Percentiles rank a stretch among this genome's conserved stretches.
Evolutionary conservation across 2,888 invertebrate genomes (phyloP).

Genomic region (Leptinotarsa tumamoca): DNA sequence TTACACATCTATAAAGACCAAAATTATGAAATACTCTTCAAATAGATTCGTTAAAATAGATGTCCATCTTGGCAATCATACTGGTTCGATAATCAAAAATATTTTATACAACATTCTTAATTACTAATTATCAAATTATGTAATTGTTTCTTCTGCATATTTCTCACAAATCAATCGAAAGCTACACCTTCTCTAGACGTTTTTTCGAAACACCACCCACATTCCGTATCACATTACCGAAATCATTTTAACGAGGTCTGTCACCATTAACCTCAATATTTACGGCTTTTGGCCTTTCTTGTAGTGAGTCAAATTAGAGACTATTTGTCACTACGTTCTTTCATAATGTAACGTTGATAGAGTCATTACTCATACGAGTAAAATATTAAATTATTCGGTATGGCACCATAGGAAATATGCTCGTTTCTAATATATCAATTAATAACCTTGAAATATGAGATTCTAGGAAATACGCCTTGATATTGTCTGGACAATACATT

Average conservation of each 20-base stretch:
- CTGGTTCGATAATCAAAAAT: too few relatives aligned
- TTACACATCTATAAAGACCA: too few relatives aligned
- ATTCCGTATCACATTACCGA: constrained; percentile 13
- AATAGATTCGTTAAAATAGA: too few relatives aligned
- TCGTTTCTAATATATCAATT: not conserved
- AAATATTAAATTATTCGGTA: constrained; percentile 14
- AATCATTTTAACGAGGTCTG: constrained; percentile 17
- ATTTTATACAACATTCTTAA: too few relatives aligned
- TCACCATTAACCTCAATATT: constrained; percentile 18
- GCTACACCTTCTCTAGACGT: too few relatives aligned
- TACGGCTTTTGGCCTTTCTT: constrained; percentile 18
- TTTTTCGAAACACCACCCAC: not conserved
- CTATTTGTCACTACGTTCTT: constrained; percentile 10
- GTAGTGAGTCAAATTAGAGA: constrained; percentile 8
- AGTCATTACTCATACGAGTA: constrained; percentile 6
- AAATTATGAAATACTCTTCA: too few relatives aligned
- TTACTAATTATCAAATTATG: too few relatives aligned
- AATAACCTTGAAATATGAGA: constrained; percentile 2
- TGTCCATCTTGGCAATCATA: too few relatives aligned
- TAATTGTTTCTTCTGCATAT: too few relatives aligned
- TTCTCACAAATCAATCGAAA: too few relatives aligned
- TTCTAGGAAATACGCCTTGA: not conserved
- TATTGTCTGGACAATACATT: too few relatives aligned
- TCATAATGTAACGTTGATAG: constrained; percentile 15
- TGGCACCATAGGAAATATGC: not conserved